These are phyloP conservation scores for Stegastes partitus DNA, from an alignment of 2,113 vertebrate species.

Conservation along the genomic window DNA sequence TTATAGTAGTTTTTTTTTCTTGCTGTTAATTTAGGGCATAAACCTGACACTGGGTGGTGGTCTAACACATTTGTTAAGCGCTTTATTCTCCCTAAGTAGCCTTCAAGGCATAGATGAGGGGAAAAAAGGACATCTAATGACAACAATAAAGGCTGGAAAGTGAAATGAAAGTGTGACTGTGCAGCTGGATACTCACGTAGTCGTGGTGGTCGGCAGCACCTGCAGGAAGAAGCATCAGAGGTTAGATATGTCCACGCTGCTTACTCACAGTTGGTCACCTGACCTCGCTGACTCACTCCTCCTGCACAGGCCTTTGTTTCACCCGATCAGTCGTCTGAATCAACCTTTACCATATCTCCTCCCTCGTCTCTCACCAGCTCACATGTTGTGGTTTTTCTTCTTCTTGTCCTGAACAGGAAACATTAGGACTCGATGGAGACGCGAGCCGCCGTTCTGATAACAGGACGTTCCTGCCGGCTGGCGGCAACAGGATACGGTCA, in stretches of 20 bases:
- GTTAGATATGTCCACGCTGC: slow-evolving; percentile 6
- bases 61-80: too few relatives aligned
- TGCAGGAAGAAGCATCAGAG: slow-evolving; percentile 47
- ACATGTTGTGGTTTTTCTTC: slow-evolving; percentile 26
- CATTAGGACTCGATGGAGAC: slow-evolving; percentile 37
- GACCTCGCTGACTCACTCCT: slow-evolving; percentile 47
- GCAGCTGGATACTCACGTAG: slow-evolving; percentile 68
- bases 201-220: slow-evolving; percentile 64
- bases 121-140: too few relatives aligned
- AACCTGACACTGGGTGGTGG: too few relatives aligned
- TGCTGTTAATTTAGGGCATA: too few relatives aligned
- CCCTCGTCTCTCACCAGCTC: slow-evolving; percentile 4
- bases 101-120: neutral
- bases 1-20: too few relatives aligned
- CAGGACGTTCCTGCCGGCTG: slow-evolving; percentile 72
- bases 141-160: neutral
- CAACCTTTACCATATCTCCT: neutral
- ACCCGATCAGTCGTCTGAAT: neutral
- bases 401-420: slow-evolving; percentile 51
- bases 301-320: slow-evolving; percentile 22
- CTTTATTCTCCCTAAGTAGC: too few relatives aligned
- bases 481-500: slow-evolving; percentile 63
- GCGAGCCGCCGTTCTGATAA: slow-evolving; percentile 59
- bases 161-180: neutral
- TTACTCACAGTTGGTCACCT: slow-evolving; percentile 35